phyloP scores from a whole-genome alignment of 2,888 invertebrate genomes.

The Caenorhabditis sp. region DNA sequence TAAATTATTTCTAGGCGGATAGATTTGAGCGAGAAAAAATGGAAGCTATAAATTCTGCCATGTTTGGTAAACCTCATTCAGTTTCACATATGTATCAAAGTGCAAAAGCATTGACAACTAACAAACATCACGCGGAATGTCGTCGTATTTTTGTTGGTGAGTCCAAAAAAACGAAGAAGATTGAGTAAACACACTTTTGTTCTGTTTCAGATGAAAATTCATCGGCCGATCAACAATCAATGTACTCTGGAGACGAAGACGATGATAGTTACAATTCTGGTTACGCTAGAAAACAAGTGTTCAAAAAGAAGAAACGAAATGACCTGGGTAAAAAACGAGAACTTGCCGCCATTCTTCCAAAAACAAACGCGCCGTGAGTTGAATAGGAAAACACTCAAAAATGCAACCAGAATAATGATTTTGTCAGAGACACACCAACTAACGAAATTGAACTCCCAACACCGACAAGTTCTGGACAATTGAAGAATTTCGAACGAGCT shows the following conservation, averaged over 20 bases:
- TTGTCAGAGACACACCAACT: slow-evolving; percentile 24
- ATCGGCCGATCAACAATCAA: slow-evolving; percentile 40
- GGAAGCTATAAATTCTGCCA: slow-evolving; percentile 32
- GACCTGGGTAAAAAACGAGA: slow-evolving; percentile 50
- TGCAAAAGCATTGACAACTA: slow-evolving; percentile 48
- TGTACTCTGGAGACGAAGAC: slow-evolving; percentile 43
- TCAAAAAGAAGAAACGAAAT: slow-evolving; percentile 50
- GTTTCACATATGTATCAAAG: slow-evolving; percentile 53
- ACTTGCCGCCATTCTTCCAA: slow-evolving; percentile 40
- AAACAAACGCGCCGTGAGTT: slow-evolving; percentile 28
- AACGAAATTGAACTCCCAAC: slow-evolving; percentile 26
- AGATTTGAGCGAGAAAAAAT: slow-evolving; percentile 52
- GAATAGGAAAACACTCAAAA: background rate
- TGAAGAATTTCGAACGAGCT: slow-evolving; percentile 53
- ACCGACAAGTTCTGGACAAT: slow-evolving; percentile 39
- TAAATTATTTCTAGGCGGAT: slow-evolving; percentile 37
- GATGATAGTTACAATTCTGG: slow-evolving; percentile 26
- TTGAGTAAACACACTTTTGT: too few species aligned
- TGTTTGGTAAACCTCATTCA: slow-evolving; percentile 49
- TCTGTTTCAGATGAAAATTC: slow-evolving; percentile 44
- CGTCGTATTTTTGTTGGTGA: slow-evolving; percentile 46
- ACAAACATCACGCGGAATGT: slow-evolving; percentile 49
- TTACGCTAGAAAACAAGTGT: slow-evolving; percentile 45
- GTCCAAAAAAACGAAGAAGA: background rate
- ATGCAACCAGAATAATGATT: background rate